Conservation (phyloP, 1,140 invertebrate species). For the Drosophila carrolli region DNA sequence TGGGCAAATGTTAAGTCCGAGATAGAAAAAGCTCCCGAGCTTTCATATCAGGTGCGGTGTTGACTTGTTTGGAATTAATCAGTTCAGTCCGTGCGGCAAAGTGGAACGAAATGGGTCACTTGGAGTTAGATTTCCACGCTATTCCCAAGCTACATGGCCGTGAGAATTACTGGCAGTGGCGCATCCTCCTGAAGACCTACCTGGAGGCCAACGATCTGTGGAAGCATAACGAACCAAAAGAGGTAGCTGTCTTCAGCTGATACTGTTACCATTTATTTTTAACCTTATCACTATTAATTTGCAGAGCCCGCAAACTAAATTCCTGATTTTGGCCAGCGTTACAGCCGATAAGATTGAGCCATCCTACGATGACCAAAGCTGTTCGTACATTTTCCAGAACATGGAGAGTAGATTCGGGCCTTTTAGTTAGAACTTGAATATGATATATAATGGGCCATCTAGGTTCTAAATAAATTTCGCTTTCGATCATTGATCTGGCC, state of each 20-base stretch:
- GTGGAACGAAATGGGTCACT: constrained; percentile 49
- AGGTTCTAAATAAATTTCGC: not conserved
- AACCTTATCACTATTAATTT: not conserved
- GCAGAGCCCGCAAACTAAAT: constrained; percentile 51
- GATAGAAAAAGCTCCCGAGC: constrained; percentile 35
- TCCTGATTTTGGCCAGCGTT: constrained; percentile 52
- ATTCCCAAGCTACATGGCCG: constrained; percentile 58
- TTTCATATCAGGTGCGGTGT: constrained; percentile 27
- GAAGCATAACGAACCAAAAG: constrained; percentile 61
- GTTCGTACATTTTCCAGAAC: constrained; percentile 54
- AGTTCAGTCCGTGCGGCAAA: constrained; percentile 14
- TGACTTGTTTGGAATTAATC: constrained; percentile 4
- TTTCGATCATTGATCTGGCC: not conserved
- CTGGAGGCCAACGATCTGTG: constrained; percentile 58
- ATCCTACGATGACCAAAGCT: constrained; percentile 46
- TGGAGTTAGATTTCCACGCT: constrained; percentile 54
- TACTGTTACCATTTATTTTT: not conserved
- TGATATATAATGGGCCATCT: not conserved
- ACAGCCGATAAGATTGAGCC: constrained; percentile 62
- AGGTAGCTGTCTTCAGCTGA: constrained; percentile 9
- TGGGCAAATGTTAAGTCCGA: constrained; percentile 33
- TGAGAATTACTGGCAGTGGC: constrained; percentile 67
- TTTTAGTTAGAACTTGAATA: constrained; percentile 7
- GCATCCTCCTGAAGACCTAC: constrained; percentile 51
- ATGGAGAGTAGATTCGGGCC: constrained; percentile 58